Evolutionary conservation across 2,888 invertebrate genomes (phyloP).

Genomic region (Trachelus iudaicus): DNA sequence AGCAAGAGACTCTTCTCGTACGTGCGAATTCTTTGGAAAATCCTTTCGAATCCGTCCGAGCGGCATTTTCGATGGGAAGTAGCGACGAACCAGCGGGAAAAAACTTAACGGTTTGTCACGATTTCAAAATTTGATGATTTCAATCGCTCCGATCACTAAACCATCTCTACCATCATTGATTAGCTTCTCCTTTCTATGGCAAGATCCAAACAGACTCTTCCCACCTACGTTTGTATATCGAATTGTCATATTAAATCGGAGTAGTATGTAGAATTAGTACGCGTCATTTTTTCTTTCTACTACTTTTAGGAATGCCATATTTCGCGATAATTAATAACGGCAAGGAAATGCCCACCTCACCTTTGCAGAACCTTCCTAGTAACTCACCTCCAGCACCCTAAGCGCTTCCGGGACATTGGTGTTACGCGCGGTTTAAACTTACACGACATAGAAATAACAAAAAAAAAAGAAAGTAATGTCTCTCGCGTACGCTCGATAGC

Average conservation of each 20-base stretch:
- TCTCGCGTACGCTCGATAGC: slow-evolving; percentile 22
- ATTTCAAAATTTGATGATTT: neutral
- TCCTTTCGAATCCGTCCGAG: neutral
- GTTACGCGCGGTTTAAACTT: neutral
- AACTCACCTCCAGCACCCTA: neutral
- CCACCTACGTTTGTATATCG: neutral
- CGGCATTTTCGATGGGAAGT: neutral
- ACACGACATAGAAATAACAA: slow-evolving; percentile 11
- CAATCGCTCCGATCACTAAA: neutral
- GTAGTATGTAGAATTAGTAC: neutral
- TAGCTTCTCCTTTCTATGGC: neutral
- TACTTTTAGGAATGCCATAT: neutral
- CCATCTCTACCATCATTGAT: neutral
- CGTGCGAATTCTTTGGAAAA: neutral
- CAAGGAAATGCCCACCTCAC: neutral
- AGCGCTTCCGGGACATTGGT: neutral
- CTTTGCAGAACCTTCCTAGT: neutral
- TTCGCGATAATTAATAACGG: neutral
- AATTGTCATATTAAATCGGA: neutral
- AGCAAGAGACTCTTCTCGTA: neutral
- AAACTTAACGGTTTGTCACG: neutral
- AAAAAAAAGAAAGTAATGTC: slow-evolving; percentile 13
- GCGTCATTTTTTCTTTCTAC: neutral
- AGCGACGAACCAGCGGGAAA: neutral
- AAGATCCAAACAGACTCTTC: neutral